phyloP scores from a whole-genome alignment of 92 coral and sea anemone species.

The Umimayanthus chanpuru region DNA sequence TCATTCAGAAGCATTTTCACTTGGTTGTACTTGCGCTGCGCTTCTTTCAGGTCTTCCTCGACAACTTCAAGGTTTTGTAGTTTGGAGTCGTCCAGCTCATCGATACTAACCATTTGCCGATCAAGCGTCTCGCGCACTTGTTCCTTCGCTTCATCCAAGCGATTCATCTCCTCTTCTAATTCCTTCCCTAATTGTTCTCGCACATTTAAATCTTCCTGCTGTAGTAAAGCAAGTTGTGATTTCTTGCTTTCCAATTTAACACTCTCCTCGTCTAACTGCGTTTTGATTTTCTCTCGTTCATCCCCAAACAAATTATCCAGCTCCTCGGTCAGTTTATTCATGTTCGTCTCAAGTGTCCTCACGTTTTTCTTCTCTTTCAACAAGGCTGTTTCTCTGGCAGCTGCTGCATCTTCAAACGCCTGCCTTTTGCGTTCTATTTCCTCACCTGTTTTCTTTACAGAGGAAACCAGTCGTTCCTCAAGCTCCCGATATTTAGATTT shows the following conservation, averaged over 20 bases:
- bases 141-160: conserved; percentile 57
- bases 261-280: conserved; percentile 52
- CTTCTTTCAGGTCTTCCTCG: conserved; percentile 75
- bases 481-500: conserved; percentile 65
- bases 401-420: conserved; percentile 65
- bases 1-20: conserved; percentile 74
- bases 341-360: conserved; percentile 36
- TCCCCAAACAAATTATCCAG: conserved; percentile 58
- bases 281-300: conserved; percentile 35
- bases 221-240: conserved; percentile 54
- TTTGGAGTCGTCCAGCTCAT: conserved; percentile 72
- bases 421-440: conserved; percentile 65
- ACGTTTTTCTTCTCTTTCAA: conserved; percentile 52
- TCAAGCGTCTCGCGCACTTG: conserved; percentile 70
- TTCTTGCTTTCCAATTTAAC: conserved; percentile 50
- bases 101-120: conserved; percentile 64
- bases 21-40: conserved; percentile 72
- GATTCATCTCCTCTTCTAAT: conserved; percentile 61
- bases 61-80: conserved; percentile 66
- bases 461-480: conserved; percentile 64
- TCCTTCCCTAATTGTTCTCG: conserved; percentile 67
- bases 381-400: conserved; percentile 49
- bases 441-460: conserved; percentile 69
- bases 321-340: conserved; percentile 54
- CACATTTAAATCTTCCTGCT: conserved; percentile 68